These are phyloP conservation scores for Spheniscus mendiculus DNA, from an alignment of 2,113 vertebrate species.

Conservation along the genomic window DNA sequence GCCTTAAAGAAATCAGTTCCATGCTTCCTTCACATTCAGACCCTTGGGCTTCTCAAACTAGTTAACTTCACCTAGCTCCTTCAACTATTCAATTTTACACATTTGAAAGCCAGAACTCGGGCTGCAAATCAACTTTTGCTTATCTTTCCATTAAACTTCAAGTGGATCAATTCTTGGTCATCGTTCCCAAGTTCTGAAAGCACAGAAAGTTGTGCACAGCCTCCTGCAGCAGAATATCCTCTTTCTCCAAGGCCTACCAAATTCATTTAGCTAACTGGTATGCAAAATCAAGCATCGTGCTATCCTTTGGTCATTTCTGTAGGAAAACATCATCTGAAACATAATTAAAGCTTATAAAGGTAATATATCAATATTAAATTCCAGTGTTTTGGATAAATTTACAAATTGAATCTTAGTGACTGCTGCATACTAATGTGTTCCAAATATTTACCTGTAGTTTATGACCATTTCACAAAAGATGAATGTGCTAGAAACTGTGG, in stretches of 20 bases:
- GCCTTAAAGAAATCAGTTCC: background rate
- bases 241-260: background rate
- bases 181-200: background rate
- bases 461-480: background rate
- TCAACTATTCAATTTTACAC: background rate
- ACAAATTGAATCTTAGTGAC: background rate
- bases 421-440: background rate
- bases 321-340: background rate
- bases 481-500: background rate
- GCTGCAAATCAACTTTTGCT: background rate
- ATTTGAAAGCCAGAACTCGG: too few relatives aligned
- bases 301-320: background rate
- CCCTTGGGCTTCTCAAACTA: background rate
- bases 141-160: background rate
- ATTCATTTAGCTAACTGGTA: background rate
- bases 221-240: background rate
- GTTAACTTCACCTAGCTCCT: background rate
- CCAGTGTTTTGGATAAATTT: background rate
- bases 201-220: background rate
- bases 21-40: background rate
- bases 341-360: background rate
- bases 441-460: background rate
- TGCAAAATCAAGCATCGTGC: background rate
- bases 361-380: background rate
- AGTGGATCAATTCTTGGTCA: background rate